Evolutionary conservation across 2,888 invertebrate species (phyloP), one percentile per base, ranked within the genome.

Genomic region (Oasisia sp.): DNA sequence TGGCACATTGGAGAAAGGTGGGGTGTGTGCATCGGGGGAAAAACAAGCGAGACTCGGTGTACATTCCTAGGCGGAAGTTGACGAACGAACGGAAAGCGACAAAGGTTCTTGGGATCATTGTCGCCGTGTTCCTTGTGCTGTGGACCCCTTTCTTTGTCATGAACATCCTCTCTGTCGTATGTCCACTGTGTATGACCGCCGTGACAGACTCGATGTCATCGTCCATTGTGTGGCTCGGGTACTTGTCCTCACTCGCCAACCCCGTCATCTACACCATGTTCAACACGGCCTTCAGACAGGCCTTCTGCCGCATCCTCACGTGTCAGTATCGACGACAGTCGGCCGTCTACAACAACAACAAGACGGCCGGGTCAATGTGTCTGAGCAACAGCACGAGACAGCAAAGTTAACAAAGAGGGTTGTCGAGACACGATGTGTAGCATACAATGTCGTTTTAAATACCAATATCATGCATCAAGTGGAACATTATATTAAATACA

Each of bases 251-350:
- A 0, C 94, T 96, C 92, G 95, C 96, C 38, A 96, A 96, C 92
- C 96, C 96, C 14, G 96, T 96, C 92, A 96, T 96, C 90, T 96
- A 96, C 92, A 96, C 96, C 9, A 96, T 96, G 95, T 96, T 96
- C 93, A 96, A 96, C 93, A 96, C 96, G 8, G 94, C 95, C 44
- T 96, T 96, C 94, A 44, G 91, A 91, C 91, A 91, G 91, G 95
- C 96, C 14, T 96, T 96, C 93, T 94, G 95, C 90, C 94, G 94
- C 89, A 95, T 96, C 38, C 94, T 96, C 4, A 94, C 94, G n/a
- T 94, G 94, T 90, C 74, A 95, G 92, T 93, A 95, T 74, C 74
- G 74, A 74, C 74, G 74, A 74, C n/a, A 74, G 19, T 74, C 74
- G 27, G 14, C 74, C 27, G 0, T 74, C 74, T 74, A 74, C 74